Evolutionary conservation across 1,140 invertebrate species (phyloP), one percentile per base, ranked within the genome.

Genomic region (Drosophila biarmipes): DNA sequence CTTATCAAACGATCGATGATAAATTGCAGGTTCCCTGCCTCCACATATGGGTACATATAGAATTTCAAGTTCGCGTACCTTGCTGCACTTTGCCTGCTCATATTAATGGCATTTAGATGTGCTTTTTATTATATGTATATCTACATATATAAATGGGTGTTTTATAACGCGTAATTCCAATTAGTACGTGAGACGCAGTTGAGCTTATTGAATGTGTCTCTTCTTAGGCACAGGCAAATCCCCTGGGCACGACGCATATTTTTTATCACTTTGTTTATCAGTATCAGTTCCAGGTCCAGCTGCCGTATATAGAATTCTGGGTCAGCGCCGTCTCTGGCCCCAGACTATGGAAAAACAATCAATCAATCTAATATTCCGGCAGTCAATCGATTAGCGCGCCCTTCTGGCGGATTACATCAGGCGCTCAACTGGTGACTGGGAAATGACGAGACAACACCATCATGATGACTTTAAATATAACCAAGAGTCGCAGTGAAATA

Each of bases 211-310:
- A 38, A 27, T 66, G 45, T 12, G 45, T 51, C 42, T 66, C 63
- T 72, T 73, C 73, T 80, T 68, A 56, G 76, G 61, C 48, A 59
- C 54, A 56, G 76, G 61, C 48, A 59, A 57, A 73, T 48, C 58
- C 42, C 8, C 43, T 45, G 63, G 63, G 55, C 71, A 73, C 78
- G 67, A 52, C 80, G 76, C 81, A 86, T 80, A 73, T 49, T 58
- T 85, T 85, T 85, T 85, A 85, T 86, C 80, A 84, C 80, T 80
- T 80, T 85, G 77, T 86, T 84, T 84, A 86, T 86, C 66, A 77
- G 27, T 56, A 51, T 38, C 15, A 54, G 48, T 35, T 17, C 21
- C 38, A 14, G n/a, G 49, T 34, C 66, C 66, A 53, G 43, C 62
- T 62, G 42, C 42, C 38, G 51, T 63, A 42, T 67, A 37, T 34